Base-by-base conservation (phyloP, 2,113 vertebrate species). In the Macrotis lagotis region DNA sequence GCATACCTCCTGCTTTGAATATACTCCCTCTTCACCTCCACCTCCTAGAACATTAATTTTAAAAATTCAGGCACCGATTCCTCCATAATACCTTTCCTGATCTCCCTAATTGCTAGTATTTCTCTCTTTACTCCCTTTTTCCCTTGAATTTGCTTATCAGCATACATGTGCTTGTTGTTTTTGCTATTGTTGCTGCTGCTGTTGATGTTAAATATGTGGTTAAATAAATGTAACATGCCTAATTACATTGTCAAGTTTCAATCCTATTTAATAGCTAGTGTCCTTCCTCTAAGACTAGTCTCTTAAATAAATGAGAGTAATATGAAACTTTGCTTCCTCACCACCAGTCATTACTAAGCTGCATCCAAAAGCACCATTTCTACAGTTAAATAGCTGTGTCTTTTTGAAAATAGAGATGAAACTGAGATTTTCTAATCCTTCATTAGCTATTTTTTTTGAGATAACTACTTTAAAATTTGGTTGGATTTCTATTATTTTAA, bases 351-450 rank as follows among this genome's bases (percentile, higher is more conserved):
- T 90, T 66, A 4, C 88, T 66, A 89, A 51, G 11, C 48, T 7
- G 2, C 52, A 28, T 92, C 53, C 25, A 7, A 91, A 50, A 59
- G 0, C 48, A 49, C 90, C 14, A 52, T 91, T 94, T 93, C 28
- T 89, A 53, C 89, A 47, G 16, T 50, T 90, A 93, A 51, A 90
- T 25, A n/a, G 0, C 93, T 6, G 66, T 91, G 12, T 50, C 14
- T 95, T 92, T 91, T 10, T 90, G 9, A 90, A 59, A 95, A n/a
- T 28, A 48, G 91, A 14, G 47, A 90, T 31, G 59, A 88, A 91
- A 88, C 48, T 52, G 59, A 93, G 22, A 31, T 52, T 89, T 95
- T 94, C 16, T 93, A 74, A 95, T 14, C 10, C 11, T 59, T 59
- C 55, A 66, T 31, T 11, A 66, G 37, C 28, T 66, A 66, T 66